Base-by-base conservation (phyloP, 1,140 invertebrate species). In the Megalonaias nervosa region DNA sequence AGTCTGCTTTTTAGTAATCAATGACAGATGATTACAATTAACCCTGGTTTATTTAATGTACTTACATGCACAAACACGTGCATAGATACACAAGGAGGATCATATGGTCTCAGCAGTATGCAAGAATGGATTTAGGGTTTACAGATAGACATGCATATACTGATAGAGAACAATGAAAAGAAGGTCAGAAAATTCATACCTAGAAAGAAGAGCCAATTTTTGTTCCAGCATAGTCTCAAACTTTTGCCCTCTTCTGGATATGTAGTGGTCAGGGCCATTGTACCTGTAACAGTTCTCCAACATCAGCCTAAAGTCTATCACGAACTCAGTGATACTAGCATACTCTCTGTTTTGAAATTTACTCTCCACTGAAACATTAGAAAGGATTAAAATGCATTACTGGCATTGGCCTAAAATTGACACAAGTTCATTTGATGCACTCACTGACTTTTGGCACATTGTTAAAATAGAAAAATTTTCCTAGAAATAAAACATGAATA, bases 221-320 rank as follows among this genome's bases (percentile, higher is more conserved):
- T 92, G 90, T 84, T 92, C 92, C 77, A 93, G 83, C 79, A 92
- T 88, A 31, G 89, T 89, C 82, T 93, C 92, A n/a, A 93, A 82
- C 69, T 89, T 85, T 67, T 92, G 84, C 16, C 87, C 92, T 77
- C 90, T 89, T 74, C 91, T 92, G 2, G 92, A 92, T 19, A 92
- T 85, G 67, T 87, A 87, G 81, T 92, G 91, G 71, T 89, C 84
- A 6, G 89, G 87, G 67, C 92, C 92, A 86, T 92, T 92, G 84
- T 90, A 93, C 16, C 90, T 88, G 76, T 92, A 92, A 77, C 92
- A 92, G 75, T 93, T 93, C 77, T 93, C 92, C 38, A 93, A 81
- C 89, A 93, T 92, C 16, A 91, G 84, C 26, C 92, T 87, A 58
- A 93, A 85, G 80, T 93, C 92, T n/a, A 85, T 86, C 16, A 93